These are phyloP conservation scores for Sepioteuthis lessoniana DNA, from an alignment of 2,888 invertebrate species.

Conservation along the genomic window DNA sequence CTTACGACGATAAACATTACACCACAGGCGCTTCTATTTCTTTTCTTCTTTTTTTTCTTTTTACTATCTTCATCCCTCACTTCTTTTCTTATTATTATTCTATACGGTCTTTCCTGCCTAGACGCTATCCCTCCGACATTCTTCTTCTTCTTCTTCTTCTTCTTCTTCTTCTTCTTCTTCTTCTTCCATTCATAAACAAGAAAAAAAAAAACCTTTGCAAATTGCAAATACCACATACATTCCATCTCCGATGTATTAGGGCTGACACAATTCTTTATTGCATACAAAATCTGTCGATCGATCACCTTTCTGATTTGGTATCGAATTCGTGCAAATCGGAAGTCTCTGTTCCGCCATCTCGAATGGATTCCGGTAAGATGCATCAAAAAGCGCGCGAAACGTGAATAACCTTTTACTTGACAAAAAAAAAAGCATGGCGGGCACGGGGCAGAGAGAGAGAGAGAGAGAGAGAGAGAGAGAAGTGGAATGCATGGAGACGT, in stretches of 20 bases:
- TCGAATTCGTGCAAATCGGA: background rate
- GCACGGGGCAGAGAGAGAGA: background rate
- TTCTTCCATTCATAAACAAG: too few relatives aligned
- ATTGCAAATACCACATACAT: background rate
- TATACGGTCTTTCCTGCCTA: too few relatives aligned
- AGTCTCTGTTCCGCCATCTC: background rate
- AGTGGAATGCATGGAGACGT: background rate
- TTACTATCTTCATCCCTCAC: too few relatives aligned
- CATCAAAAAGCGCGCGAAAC: background rate
- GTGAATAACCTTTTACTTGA: constrained; percentile 23
- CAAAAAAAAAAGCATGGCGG: background rate
- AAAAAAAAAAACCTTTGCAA: background rate
- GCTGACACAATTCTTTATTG: background rate
- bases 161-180: too few relatives aligned
- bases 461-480: background rate
- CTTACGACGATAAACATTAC: too few relatives aligned
- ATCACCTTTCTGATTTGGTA: background rate
- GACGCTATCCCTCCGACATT: too few relatives aligned
- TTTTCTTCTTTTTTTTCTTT: too few relatives aligned
- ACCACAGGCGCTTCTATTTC: too few relatives aligned
- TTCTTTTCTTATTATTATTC: too few relatives aligned
- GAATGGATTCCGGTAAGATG: background rate
- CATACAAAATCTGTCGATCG: background rate
- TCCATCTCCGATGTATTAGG: background rate
- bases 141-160: too few relatives aligned